Conservation (phyloP, 2,113 vertebrate species). For the Zosterops lateralis region DNA sequence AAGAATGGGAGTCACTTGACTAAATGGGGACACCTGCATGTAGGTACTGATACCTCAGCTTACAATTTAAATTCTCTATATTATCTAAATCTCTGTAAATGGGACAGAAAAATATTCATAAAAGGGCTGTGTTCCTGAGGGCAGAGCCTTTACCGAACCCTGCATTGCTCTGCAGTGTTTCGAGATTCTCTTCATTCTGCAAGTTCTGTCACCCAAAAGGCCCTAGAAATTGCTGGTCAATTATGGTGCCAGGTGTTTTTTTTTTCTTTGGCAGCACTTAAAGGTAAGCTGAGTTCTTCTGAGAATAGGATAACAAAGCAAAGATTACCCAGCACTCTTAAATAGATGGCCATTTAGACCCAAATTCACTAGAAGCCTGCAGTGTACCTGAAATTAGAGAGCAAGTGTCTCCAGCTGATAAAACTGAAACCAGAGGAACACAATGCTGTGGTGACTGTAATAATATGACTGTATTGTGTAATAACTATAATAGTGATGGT, state of each 20-base stretch:
- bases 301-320: not conserved
- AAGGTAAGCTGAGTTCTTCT: not conserved
- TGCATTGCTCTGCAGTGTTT: not conserved
- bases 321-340: not conserved
- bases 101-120: not conserved
- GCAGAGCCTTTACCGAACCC: not conserved
- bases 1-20: not conserved
- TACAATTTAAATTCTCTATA: not conserved
- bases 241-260: not conserved
- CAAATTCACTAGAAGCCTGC: not conserved
- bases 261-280: not conserved
- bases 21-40: not conserved
- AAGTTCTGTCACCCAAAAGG: not conserved
- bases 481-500: constrained; percentile 9
- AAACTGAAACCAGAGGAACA: not conserved
- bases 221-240: not conserved
- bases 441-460: not conserved
- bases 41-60: not conserved
- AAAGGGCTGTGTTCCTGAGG: not conserved
- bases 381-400: constrained; percentile 1
- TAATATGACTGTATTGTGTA: not conserved
- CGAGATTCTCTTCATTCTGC: not conserved
- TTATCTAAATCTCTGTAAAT: not conserved
- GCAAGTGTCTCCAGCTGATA: not conserved
- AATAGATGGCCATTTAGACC: not conserved